Percentiles rank a stretch among this genome's conserved stretches.
These are phyloP conservation scores for Ceyx cyanopectus DNA, from an alignment of 2,113 vertebrate genomes.

Conservation along the genomic window DNA sequence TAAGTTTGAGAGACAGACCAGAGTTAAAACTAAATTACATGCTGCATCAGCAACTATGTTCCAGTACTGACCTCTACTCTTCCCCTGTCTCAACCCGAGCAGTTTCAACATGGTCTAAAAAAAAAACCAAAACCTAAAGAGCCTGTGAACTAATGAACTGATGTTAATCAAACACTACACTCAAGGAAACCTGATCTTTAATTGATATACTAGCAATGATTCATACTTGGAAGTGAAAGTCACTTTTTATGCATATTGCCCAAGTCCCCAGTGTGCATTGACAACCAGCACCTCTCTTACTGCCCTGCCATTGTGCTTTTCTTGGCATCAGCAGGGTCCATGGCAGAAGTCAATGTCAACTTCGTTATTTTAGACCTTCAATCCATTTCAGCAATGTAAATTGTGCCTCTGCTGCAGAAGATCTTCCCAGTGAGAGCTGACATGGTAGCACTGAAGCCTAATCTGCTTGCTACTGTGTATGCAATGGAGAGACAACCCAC, in stretches of 20 bases:
- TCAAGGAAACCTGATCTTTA: not conserved
- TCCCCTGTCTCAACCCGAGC: not conserved
- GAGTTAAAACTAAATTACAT: not conserved
- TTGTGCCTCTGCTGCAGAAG: not conserved
- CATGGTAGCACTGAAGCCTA: not conserved
- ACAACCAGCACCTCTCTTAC: not conserved
- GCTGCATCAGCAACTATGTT: not conserved
- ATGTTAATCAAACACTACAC: not conserved
- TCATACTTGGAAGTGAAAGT: not conserved
- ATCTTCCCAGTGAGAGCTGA: not conserved
- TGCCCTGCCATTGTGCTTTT: not conserved
- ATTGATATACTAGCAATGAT: not conserved
- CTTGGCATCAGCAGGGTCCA: not conserved
- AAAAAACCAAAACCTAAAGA: not conserved
- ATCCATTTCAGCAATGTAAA: not conserved
- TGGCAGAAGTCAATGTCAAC: not conserved
- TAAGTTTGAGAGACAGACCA: not conserved
- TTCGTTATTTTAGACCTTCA: not conserved
- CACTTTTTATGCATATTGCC: not conserved
- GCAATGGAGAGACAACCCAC: not conserved
- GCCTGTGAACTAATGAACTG: not conserved
- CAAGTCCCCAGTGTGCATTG: not conserved
- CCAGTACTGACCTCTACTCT: not conserved
- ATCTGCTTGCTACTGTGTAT: accelerated
- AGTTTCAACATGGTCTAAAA: not conserved